Evolutionary conservation across 2,797 vertebrate genomes (phyloP), one percentile per base, ranked within the genome.

Genomic region (Sebastes vulpes): DNA sequence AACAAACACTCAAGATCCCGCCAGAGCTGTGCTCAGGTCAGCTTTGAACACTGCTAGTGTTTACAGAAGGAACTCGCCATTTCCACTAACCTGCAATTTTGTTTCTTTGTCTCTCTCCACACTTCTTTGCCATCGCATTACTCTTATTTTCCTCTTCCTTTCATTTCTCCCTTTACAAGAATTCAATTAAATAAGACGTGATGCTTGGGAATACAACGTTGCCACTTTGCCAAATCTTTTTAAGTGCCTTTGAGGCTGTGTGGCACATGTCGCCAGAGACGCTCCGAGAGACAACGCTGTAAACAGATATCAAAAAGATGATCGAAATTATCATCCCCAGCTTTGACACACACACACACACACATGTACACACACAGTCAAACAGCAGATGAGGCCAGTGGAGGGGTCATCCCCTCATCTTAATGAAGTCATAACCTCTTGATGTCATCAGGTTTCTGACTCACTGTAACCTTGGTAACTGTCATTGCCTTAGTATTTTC

Each of bases 1-100:
- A 77, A 67, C 80, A 89, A 86, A 82, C 85, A 84, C 69, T 65
- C 35, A 3, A 31, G 72, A 72, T 75, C 31, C 81, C 42, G 10
- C 11, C 48, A 18, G 46, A 66, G 61, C 56, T 50, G 61, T 8
- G 28, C 63, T 74, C 61, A 64, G 63, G 75, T 89, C 68, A 70
- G 56, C 73, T 81, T 31, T 53, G 48, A 81, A 65, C 75, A 65
- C 56, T 16, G 59, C 58, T 12, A 50, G 42, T 82, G 60, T 89
- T 85, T 88, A 57, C 73, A 61, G 31, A 77, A 46, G 56, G 20
- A 65, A 46, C 72, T 74, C 31, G 14, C 65, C 60, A 61, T 83
- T 84, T 78, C 20, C 18, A 16, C 53, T 38, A 18, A 61, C 50
- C 53, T 65, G 69, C 29, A 28, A 16, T 29, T 60, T 31, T 29